These are phyloP conservation scores for Drosophila ogumai DNA, from an alignment of 1,140 invertebrate genomes.

Conservation along the genomic window DNA sequence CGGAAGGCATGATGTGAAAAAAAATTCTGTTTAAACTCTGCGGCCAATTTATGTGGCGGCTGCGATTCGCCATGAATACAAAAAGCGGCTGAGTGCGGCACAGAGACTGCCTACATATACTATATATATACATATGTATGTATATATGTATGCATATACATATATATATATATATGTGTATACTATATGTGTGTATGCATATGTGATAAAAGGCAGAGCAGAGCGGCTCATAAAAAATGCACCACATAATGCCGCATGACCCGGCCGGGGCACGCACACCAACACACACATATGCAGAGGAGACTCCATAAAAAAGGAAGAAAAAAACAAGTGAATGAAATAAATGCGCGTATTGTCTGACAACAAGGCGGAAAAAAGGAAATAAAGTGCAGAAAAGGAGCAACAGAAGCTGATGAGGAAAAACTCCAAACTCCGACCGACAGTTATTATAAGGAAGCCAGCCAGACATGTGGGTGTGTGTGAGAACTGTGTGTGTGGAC, in stretches of 20 bases:
- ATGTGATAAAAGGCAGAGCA: slow-evolving; percentile 76
- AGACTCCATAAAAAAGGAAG: slow-evolving; percentile 2
- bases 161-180: background rate
- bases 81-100: slow-evolving; percentile 27
- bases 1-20: slow-evolving; percentile 17
- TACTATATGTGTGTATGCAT: slow-evolving; percentile 57
- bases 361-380: slow-evolving; percentile 57
- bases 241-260: slow-evolving; percentile 78
- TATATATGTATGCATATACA: background rate
- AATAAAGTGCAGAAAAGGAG: slow-evolving; percentile 52
- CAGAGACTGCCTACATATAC: slow-evolving; percentile 13
- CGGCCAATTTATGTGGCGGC: slow-evolving; percentile 68
- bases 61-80: slow-evolving; percentile 52
- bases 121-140: slow-evolving; percentile 10
- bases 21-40: slow-evolving; percentile 47
- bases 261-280: slow-evolving; percentile 64
- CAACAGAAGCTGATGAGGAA: slow-evolving; percentile 73
- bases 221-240: slow-evolving; percentile 75
- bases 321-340: slow-evolving; percentile 64
- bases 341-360: slow-evolving; percentile 79
- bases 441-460: slow-evolving; percentile 76
- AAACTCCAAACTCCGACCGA: slow-evolving; percentile 77
- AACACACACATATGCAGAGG: slow-evolving; percentile 18
- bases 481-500: slow-evolving; percentile 8
- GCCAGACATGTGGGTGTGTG: slow-evolving; percentile 20